Evolutionary conservation across 2,888 invertebrate genomes (phyloP), one percentile per base, ranked within the genome.

Genomic region (Dusona sp.): DNA sequence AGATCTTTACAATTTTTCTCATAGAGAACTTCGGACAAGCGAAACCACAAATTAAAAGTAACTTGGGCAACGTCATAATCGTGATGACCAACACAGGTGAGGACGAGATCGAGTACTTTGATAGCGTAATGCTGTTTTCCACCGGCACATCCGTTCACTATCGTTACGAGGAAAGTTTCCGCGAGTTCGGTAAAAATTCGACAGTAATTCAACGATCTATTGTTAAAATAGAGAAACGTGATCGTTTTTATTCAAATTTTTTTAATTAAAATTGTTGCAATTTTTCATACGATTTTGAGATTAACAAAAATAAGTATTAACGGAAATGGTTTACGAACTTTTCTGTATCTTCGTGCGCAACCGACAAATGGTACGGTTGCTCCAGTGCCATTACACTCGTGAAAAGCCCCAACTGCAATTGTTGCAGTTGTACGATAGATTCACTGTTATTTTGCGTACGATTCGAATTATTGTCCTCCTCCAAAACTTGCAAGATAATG

Each of bases 31-130:
- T 99, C 99, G 6, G 99, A 99, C 51, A 99, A 94, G 38, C 98
- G 96, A 95, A 98, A 99, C 99, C 99, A 99, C 84, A 99, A 96
- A 94, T 98, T 98, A 94, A 99, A 99, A 1, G 99, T 99, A 89
- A 99, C 98, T 91, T 96, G 96, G 16, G 96, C 96, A 19, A 97
- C 96, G 96, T 99, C 99, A 95, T 99, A 99, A 94, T 99, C 99
- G 94, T 99, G 99, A 95, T 99, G 99, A 0, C 98, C 98, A 13
- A 98, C 98, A 94, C 99, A 99, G 54, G 97, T 96, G 70, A 99
- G 95, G 13, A 99, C 97, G 89, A 99, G 95, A 93, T 99, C 99
- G 86, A 99, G 95, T 3, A 98, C 97, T 93, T 97, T 97, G 87
- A 98, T 95, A 0, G 97, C 97, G 94, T 97, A 98, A 94, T 98